Base-by-base conservation (phyloP, 1,140 invertebrate species). In the Drosophila pallidifrons region DNA sequence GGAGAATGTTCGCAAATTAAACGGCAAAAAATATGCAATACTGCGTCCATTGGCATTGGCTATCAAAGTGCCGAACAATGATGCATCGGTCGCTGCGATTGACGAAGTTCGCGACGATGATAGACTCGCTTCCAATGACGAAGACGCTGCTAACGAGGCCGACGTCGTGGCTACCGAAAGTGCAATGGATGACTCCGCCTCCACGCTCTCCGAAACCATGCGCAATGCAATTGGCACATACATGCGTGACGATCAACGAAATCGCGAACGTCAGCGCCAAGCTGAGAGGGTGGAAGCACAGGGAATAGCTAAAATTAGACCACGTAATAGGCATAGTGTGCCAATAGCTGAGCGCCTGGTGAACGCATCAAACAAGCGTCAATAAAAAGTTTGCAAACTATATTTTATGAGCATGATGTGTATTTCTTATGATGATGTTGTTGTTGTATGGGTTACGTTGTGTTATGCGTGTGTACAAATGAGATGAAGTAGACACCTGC, bases 181-280 rank as follows among this genome's bases (percentile, higher is more conserved):
- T 63, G 63, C 3, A 35, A 54, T 8, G 10, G 71, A 73, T 1
- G 51, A 38, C n/a, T 30, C 11, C 11, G 13, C 57, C 4, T 41
- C 71, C 30, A 25, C 70, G 1, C 64, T 83, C 67, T 75, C 78
- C 0, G 86, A 90, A 59, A 68, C 70, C 57, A 75, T 85, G 75
- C 90, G 82, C 60, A 91, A 86, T 78, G 47, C 67, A 15, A 57
- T 90, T 0, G 77, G 82, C 30, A 51, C 60, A 7, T 91, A 79
- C 16, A 85, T 90, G 81, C 80, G 70, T n/a, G 82, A 91, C 55
- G 86, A 91, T 82, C 54, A 43, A 5, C 51, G 25, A 5, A 43
- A 58, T 59, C 77, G 79, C 1, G 70, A 82, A 38, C 82, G 86
- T 0, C 88, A 91, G 58, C 82, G 69, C 8, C 68, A 75, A 15